Evolutionary conservation across 2,797 vertebrate species (phyloP), one percentile per base, ranked within the genome.

Genomic region (Cheirogaleus major): DNA sequence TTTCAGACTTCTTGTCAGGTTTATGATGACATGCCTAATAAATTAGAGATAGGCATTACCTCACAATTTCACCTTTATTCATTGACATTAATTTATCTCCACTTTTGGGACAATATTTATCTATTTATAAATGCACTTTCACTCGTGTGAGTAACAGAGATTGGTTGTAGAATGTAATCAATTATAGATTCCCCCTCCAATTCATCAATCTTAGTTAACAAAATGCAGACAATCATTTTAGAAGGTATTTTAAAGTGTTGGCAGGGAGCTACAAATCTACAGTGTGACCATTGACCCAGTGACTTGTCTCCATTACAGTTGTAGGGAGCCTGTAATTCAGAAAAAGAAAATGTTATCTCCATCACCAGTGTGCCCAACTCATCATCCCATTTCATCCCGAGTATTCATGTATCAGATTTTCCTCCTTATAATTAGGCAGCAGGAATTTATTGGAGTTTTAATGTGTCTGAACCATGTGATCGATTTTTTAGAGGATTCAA

Each of bases 71-170:
- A 93, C 87, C 86, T 95, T 92, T 94, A 57, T 43, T 94, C 41
- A 70, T 59, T 81, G 90, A 18, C 38, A 48, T 76, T 89, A 70
- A 93, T 84, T 96, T 72, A 48, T 94, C 85, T 92, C 95, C 52
- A 90, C 96, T 95, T 96, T 61, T 95, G 82, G 93, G 59, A 72
- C 22, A 92, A 25, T 87, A 76, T 82, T 92, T 96, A 76, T 92
- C 35, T 84, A 91, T 50, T 93, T 89, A 69, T 70, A 45, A 32
- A 41, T 94, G 4, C 2, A 61, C 30, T 89, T 92, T 91, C 59
- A 67, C 59, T 95, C 83, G 7, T 94, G 43, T 83, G 61, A 92
- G 82, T 94, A 82, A 65, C 35, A 88, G 73, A 91, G 65, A 85
- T 89, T 93, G 38, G 27, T 82, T 80, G 4, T 94, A 82, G 45